Conservation (phyloP, 2,797 vertebrate species). For the Melanotaenia nigrans region DNA sequence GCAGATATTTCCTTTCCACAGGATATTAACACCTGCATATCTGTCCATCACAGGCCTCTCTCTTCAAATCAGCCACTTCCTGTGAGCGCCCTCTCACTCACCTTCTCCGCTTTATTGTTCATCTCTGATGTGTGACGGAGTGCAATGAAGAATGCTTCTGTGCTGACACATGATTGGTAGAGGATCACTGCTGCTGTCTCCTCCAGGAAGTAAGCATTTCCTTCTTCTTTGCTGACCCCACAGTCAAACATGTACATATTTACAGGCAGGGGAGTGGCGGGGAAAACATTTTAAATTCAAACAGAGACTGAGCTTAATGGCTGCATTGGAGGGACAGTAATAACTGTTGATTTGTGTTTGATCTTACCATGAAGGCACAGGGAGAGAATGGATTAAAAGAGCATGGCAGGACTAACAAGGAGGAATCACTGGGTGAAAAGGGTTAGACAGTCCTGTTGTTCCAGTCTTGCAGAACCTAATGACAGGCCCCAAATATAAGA, state of each 20-base stretch:
- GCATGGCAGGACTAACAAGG: constrained; percentile 36
- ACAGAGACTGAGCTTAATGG: constrained; percentile 72
- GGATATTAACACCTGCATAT: constrained; percentile 69
- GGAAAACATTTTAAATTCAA: constrained; percentile 73
- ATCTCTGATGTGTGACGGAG: constrained; percentile 75
- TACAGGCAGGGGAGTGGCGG: constrained; percentile 60
- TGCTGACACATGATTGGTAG: constrained; percentile 71
- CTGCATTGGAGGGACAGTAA: constrained; percentile 76
- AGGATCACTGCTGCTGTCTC: constrained; percentile 44
- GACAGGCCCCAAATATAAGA: not conserved
- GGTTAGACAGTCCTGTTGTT: constrained; percentile 29
- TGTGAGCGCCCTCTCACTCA: constrained; percentile 65
- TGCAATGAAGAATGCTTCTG: constrained; percentile 62
- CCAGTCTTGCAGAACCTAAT: constrained; percentile 4
- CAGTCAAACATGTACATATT: constrained; percentile 85
- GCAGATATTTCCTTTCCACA: constrained; percentile 66
- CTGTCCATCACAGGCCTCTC: constrained; percentile 57
- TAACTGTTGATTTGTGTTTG: constrained; percentile 74
- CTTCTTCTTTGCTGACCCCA: constrained; percentile 69
- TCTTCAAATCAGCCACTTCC: constrained; percentile 73
- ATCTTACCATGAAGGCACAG: constrained; percentile 58
- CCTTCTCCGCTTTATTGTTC: constrained; percentile 71
- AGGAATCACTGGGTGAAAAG: constrained; percentile 28
- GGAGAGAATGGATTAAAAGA: constrained; percentile 50
- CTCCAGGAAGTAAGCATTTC: constrained; percentile 72